phyloP scores from a whole-genome alignment of 2,797 vertebrate species.

The Arremon aurantiirostris region DNA sequence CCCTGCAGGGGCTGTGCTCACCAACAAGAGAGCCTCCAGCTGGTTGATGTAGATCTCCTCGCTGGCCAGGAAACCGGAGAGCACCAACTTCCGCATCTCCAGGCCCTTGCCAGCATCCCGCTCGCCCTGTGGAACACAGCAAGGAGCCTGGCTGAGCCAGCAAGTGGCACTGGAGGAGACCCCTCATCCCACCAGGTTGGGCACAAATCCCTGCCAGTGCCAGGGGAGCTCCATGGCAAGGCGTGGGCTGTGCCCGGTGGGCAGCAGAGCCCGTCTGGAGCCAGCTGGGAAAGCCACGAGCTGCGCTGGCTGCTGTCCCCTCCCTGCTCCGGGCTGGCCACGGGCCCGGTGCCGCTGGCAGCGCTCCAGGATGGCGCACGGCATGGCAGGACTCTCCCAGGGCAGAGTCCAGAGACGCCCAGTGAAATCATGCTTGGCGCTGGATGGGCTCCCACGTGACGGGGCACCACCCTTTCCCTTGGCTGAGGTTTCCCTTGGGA shows the following conservation, averaged over 20 bases:
- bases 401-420: conserved; percentile 45
- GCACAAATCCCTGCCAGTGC: fast-evolving
- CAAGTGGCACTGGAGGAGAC: neutral
- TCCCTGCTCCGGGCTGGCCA: neutral
- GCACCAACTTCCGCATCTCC: conserved; percentile 97
- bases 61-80: conserved; percentile 94
- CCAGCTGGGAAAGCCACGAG: neutral
- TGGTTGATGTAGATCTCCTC: conserved; percentile 99
- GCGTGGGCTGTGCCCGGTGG: fast-evolving
- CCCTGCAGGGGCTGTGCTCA: conserved; percentile 64
- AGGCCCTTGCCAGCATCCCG: conserved; percentile 88
- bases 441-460: neutral
- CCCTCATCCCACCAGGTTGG: neutral
- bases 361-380: neutral
- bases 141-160: neutral
- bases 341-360: neutral
- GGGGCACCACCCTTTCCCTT: conserved; percentile 13
- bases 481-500: neutral
- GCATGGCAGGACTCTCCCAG: conserved; percentile 42
- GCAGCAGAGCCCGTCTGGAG: neutral
- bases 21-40: conserved; percentile 92
- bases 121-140: conserved; percentile 74
- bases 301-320: neutral
- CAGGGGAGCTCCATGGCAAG: fast-evolving
- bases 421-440: neutral